A percentile compares a stretch with the other conserved stretches of the same genome.
These are phyloP conservation scores for Nowickia ferox DNA, from an alignment of 2,888 invertebrate genomes.

Conservation along the genomic window DNA sequence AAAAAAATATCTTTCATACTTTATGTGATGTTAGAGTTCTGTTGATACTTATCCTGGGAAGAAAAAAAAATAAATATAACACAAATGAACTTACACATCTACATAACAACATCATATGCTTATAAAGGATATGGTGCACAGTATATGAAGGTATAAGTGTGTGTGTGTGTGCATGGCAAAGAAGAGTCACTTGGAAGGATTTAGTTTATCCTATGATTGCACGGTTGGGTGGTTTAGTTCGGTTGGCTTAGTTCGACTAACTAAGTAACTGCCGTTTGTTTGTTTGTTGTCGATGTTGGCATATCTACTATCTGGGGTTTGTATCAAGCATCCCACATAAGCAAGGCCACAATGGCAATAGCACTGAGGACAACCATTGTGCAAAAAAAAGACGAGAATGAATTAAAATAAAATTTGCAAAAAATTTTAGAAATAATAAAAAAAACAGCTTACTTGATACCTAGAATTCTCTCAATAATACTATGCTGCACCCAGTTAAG, in stretches of 20 bases:
- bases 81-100: constrained; percentile 34
- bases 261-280: constrained; percentile 69
- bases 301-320: constrained; percentile 70
- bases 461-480: constrained; percentile 48
- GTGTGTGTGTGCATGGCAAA: constrained; percentile 4
- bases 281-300: constrained; percentile 68
- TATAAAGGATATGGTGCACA: constrained; percentile 41
- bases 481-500: constrained; percentile 52
- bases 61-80: constrained; percentile 66
- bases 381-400: constrained; percentile 24
- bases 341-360: constrained; percentile 75
- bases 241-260: constrained; percentile 72
- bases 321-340: constrained; percentile 74
- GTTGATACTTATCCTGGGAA: constrained; percentile 70
- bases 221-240: constrained; percentile 73
- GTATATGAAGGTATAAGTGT: neutral
- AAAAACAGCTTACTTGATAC: constrained; percentile 48
- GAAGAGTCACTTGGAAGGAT: constrained; percentile 72
- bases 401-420: constrained; percentile 14
- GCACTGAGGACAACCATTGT: constrained; percentile 70
- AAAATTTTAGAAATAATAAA: constrained; percentile 37
- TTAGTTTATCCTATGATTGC: constrained; percentile 73
- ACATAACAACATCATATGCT: neutral
- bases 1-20: constrained; percentile 59
- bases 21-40: constrained; percentile 65